A percentile compares a stretch with the other conserved stretches of the same genome.
phyloP scores from a whole-genome alignment of 2,113 vertebrate species.

The Helogale parvula region DNA sequence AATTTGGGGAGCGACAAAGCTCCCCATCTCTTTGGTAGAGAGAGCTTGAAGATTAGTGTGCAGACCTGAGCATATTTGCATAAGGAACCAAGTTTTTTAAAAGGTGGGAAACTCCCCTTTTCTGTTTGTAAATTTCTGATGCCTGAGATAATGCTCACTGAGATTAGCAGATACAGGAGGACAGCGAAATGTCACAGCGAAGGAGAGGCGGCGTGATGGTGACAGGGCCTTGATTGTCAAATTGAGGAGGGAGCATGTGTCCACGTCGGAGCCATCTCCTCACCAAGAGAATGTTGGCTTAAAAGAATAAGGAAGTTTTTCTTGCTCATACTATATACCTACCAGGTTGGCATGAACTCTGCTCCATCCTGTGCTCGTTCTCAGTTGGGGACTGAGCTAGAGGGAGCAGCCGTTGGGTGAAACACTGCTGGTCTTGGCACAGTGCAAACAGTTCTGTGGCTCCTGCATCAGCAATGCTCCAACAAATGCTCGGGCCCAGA shows the following conservation, averaged over 20 bases:
- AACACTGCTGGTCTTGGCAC: not conserved
- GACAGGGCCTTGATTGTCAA: not conserved
- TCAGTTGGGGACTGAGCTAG: not conserved
- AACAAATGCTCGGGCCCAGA: not conserved
- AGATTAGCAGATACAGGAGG: not conserved
- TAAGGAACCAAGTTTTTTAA: not conserved
- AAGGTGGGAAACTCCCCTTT: constrained; percentile 36
- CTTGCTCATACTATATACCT: not conserved
- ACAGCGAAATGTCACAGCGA: not conserved
- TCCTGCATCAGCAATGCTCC: not conserved
- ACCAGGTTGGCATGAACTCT: not conserved
- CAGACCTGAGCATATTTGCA: not conserved
- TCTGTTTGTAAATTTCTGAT: constrained; percentile 37
- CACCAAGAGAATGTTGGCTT: not conserved
- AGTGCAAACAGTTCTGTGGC: not conserved
- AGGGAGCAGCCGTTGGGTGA: not conserved
- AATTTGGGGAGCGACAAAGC: not conserved
- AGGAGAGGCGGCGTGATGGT: not conserved
- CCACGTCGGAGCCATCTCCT: not conserved
- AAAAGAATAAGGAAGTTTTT: not conserved
- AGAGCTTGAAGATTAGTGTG: not conserved
- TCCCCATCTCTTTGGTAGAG: not conserved
- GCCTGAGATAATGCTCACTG: not conserved
- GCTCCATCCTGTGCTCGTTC: not conserved
- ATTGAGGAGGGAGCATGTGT: not conserved